These are phyloP conservation scores for Xiphophorus hellerii DNA, from an alignment of 2,113 vertebrate species.

Conservation along the genomic window DNA sequence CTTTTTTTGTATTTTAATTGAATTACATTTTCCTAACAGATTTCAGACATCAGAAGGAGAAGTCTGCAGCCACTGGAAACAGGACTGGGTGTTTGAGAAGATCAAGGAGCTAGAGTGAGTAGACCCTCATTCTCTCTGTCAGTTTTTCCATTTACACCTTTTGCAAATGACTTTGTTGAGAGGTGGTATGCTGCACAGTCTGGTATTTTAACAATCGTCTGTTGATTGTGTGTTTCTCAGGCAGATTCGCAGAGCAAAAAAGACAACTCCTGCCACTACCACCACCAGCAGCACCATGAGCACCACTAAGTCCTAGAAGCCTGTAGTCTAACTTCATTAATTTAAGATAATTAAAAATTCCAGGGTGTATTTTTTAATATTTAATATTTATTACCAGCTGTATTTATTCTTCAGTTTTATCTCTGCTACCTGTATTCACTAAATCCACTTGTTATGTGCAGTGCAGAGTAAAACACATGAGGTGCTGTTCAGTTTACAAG, in stretches of 20 bases:
- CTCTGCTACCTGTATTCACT: background rate
- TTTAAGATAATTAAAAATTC: constrained; percentile 44
- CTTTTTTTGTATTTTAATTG: background rate
- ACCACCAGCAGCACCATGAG: background rate
- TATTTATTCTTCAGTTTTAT: constrained; percentile 45
- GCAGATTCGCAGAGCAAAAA: constrained; percentile 22
- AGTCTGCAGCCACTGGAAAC: constrained; percentile 65
- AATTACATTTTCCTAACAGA: constrained; percentile 14
- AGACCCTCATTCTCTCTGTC: background rate
- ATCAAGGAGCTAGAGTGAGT: constrained; percentile 66
- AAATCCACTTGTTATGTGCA: background rate
- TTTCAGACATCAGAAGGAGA: constrained; percentile 61
- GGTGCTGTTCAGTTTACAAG: background rate
- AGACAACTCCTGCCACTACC: background rate
- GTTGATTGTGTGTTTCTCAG: constrained; percentile 39
- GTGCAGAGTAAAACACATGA: background rate
- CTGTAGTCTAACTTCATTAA: background rate
- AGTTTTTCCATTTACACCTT: background rate
- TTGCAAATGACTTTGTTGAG: background rate
- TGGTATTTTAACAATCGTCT: constrained; percentile 2
- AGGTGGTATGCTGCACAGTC: background rate
- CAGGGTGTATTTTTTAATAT: constrained; percentile 24
- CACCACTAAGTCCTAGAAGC: background rate
- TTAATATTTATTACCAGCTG: constrained; percentile 55
- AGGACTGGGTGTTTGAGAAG: constrained; percentile 56